Evolutionary conservation across 2,797 vertebrate genomes (phyloP).

Genomic region (Cynodonichthys magdalenae): DNA sequence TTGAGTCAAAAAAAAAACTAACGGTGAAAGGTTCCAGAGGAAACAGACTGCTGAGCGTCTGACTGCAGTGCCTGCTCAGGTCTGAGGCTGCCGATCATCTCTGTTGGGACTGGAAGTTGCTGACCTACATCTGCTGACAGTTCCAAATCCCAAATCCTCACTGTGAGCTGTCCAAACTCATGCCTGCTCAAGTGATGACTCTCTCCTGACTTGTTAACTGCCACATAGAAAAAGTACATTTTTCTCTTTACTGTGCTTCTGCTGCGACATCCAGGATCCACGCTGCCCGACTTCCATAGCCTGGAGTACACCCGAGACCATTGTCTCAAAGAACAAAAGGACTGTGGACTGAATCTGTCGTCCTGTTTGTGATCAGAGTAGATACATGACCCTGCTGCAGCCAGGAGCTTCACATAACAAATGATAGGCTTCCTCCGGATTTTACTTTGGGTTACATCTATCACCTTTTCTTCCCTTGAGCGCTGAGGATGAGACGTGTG

Average conservation of each 20-base stretch:
- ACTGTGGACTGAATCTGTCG: slow-evolving; percentile 31
- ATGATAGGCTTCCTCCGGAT: slow-evolving; percentile 6
- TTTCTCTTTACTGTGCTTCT: slow-evolving; percentile 44
- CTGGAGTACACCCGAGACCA: slow-evolving; percentile 23
- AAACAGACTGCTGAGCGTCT: slow-evolving; percentile 28
- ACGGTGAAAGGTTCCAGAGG: slow-evolving; percentile 6
- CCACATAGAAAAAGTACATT: slow-evolving; percentile 56
- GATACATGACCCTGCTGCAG: neutral
- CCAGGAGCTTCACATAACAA: slow-evolving; percentile 10
- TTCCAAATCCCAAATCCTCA: slow-evolving; percentile 57
- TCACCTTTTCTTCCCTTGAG: neutral
- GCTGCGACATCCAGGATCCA: slow-evolving; percentile 43
- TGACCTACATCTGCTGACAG: slow-evolving; percentile 76
- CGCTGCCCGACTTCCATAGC: slow-evolving; percentile 30
- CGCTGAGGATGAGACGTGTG: neutral
- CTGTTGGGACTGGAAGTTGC: slow-evolving; percentile 61
- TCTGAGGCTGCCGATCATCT: slow-evolving; percentile 55
- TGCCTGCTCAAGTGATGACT: slow-evolving; percentile 54
- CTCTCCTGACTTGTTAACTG: slow-evolving; percentile 67
- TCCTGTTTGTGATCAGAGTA: slow-evolving; percentile 40
- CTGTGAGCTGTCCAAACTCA: slow-evolving; percentile 48
- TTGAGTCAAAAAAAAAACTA: too few species aligned
- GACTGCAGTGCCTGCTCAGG: slow-evolving; percentile 41
- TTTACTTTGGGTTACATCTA: neutral
- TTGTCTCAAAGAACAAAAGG: slow-evolving; percentile 34